Evolutionary conservation across 2,888 invertebrate species (phyloP).

Genomic region (Acanthosepion esculentum): DNA sequence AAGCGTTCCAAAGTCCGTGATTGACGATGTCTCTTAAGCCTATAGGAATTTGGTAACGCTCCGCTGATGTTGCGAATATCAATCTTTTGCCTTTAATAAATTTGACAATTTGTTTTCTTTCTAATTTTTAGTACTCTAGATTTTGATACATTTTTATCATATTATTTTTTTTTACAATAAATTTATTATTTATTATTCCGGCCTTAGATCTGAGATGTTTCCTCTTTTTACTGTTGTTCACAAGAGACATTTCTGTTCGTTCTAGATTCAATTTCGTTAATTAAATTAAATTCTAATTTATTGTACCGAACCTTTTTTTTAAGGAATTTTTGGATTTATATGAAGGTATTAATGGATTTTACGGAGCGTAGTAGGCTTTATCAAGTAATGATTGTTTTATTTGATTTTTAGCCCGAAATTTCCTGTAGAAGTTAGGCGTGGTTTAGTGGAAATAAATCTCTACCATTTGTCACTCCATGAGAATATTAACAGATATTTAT

Average conservation of each 20-base stretch:
- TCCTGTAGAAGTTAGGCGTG: neutral
- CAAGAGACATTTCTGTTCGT: neutral
- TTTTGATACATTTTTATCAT: too few relatives aligned
- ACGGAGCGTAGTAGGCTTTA: neutral
- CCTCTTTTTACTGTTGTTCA: neutral
- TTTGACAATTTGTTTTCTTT: neutral
- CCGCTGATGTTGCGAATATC: neutral
- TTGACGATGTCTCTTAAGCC: neutral
- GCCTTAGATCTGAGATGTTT: neutral
- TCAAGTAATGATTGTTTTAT: neutral
- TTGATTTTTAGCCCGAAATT: neutral
- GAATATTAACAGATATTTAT: neutral
- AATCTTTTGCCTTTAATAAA: neutral
- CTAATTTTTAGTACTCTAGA: neutral
- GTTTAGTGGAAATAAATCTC: neutral
- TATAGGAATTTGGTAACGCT: neutral
- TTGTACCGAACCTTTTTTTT: neutral
- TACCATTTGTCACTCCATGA: neutral
- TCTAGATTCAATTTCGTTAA: neutral
- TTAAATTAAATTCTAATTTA: conserved; percentile 33
- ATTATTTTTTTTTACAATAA: neutral
- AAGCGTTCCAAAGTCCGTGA: neutral
- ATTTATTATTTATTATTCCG: neutral
- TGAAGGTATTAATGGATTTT: neutral
- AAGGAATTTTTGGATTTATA: neutral